These are phyloP conservation scores for Oryzias dopingdopingensis DNA, from an alignment of 2,797 vertebrate genomes.

Conservation along the genomic window DNA sequence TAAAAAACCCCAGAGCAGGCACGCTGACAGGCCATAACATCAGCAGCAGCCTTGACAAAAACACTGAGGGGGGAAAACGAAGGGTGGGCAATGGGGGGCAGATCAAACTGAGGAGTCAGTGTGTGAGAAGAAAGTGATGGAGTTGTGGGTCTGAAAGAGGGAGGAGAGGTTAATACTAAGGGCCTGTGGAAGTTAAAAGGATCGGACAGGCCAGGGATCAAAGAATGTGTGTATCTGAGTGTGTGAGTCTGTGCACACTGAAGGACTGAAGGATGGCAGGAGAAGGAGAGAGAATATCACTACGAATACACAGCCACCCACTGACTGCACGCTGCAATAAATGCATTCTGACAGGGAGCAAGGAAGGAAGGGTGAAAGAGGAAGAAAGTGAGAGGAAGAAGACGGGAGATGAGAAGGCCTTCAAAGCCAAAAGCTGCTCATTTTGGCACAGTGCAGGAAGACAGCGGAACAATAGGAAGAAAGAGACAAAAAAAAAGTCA, in stretches of 20 bases:
- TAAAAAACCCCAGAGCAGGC: slow-evolving; percentile 55
- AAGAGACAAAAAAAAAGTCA: slow-evolving; percentile 9
- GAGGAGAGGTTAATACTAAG: slow-evolving; percentile 67
- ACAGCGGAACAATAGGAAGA: slow-evolving; percentile 5
- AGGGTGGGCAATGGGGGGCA: slow-evolving; percentile 27
- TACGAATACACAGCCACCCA: slow-evolving; percentile 67
- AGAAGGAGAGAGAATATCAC: slow-evolving; percentile 65
- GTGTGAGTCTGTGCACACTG: slow-evolving; percentile 22
- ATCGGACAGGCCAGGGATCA: slow-evolving; percentile 69
- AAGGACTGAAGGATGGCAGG: slow-evolving; percentile 45
- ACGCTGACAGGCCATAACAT: slow-evolving; percentile 61
- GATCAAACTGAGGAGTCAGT: slow-evolving; percentile 57
- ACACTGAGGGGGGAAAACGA: slow-evolving; percentile 17
- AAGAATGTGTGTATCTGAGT: slow-evolving; percentile 45
- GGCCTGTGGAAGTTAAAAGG: slow-evolving; percentile 69
- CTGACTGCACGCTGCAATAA: slow-evolving; percentile 62
- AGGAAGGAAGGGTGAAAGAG: slow-evolving; percentile 23
- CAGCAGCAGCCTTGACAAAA: slow-evolving; percentile 35
- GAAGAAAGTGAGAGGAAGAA: slow-evolving; percentile 16
- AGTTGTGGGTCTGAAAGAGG: slow-evolving; percentile 30
- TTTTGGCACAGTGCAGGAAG: slow-evolving; percentile 18
- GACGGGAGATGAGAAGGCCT: slow-evolving; percentile 33
- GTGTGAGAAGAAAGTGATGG: slow-evolving; percentile 46
- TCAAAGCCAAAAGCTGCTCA: slow-evolving; percentile 46
- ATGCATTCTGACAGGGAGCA: slow-evolving; percentile 65